Base-by-base conservation (phyloP, 92 coral and sea anemone genomes). In the Chrysogorgia sp. region DNA sequence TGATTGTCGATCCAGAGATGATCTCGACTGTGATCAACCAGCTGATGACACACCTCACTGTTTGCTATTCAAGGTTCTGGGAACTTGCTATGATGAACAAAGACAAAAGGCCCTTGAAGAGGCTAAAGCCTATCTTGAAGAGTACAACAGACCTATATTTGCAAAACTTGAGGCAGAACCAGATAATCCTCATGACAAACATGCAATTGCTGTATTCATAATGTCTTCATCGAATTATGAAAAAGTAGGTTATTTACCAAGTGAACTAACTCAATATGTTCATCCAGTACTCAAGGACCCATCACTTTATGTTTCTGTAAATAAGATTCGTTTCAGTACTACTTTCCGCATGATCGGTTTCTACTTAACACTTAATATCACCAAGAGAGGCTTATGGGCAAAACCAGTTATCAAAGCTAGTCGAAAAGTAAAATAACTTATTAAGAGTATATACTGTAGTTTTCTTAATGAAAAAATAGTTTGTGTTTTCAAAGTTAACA, bases 51-150 rank as follows among this genome's bases (percentile, higher is more conserved):
- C 58, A 0, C 28, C 22, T 0, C 87, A 83, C 33, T 33, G 76
- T n/a, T 28, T 79, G 58, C 81, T 80, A 24, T 88, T 80, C 34
- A 88, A 87, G 58, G 92, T 88, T 61, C n/a, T 81, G 67, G 88
- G 88, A 24, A 71, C 86, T 0, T 88, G 92, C 68, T 58, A 81
- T 60, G 2, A 50, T 5, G 13, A 4, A 67, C 29, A 17, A 20
- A 23, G 78, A 24, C 89, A 88, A 13, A 52, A 31, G 0, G 82
- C 87, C 26, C 80, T 84, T 15, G 83, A 77, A 20, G 74, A 68
- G 19, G 84, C 92, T 22, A 75, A 33, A 34, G 77, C 64, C 0
- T 63, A 58, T 29, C 7, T 84, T 32, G 81, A 88, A 88, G 88
- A 20, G n/a, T n/a, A n/a, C n/a, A n/a, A n/a, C n/a, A n/a, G n/a